Conservation (phyloP, 2,797 vertebrate species). For the Chiroxiphia lanceolata region DNA sequence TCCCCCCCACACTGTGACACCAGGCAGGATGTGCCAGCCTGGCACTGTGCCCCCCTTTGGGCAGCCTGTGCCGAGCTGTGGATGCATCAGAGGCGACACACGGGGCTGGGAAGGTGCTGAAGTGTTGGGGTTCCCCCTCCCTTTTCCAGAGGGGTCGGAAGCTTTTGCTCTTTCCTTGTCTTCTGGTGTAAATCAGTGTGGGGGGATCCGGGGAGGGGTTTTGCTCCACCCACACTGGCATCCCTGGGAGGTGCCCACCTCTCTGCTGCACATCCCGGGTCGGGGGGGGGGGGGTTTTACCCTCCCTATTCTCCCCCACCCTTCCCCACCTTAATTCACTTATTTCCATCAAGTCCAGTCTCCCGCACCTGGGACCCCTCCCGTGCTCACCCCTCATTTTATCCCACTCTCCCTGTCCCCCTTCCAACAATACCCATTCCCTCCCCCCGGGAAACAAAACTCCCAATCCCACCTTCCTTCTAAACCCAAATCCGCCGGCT, state of each 20-base stretch:
- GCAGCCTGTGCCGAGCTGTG: not conserved
- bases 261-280: rapidly evolving
- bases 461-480: rapidly evolving
- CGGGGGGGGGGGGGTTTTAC: too few relatives aligned
- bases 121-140: not conserved
- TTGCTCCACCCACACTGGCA: not conserved
- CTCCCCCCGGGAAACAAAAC: not conserved
- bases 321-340: not conserved
- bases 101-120: not conserved
- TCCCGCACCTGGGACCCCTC: rapidly evolving
- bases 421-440: rapidly evolving
- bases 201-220: rapidly evolving
- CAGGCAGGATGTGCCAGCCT: not conserved
- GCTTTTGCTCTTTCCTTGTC: not conserved
- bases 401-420: too few relatives aligned
- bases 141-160: not conserved
- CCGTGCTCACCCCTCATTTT: rapidly evolving
- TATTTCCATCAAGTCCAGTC: rapidly evolving
- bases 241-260: not conserved
- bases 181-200: rapidly evolving
- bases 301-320: rapidly evolving
- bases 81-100: not conserved
- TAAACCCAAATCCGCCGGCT: rapidly evolving
- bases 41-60: not conserved
- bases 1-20: not conserved